Base-by-base conservation (phyloP, 1,140 invertebrate genomes). In the Drosophila persimilis region DNA sequence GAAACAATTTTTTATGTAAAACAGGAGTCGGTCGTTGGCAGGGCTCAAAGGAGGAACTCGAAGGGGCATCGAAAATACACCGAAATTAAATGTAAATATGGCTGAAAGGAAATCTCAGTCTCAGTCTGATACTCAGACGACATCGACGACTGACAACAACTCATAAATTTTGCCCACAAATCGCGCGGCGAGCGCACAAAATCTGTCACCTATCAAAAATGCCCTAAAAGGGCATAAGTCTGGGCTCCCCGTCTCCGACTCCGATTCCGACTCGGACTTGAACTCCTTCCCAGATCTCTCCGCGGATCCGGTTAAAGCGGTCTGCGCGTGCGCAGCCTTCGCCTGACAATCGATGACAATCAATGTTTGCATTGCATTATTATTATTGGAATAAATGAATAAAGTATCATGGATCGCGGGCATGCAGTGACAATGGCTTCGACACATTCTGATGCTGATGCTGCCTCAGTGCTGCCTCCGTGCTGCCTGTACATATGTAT, bases 321-420 rank as follows among this genome's bases (percentile, higher is more conserved):
- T 69, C 48, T 69, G 83, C 83, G 84, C 80, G 83, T 86, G 73
- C 70, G 73, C 71, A 74, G 66, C 71, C 70, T 64, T 66, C 64
- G 59, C 29, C 65, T 84, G 76, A 89, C 84, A 89, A 89, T 89
- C 85, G 84, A 89, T 89, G 84, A 89, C 85, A 89, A 89, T 89
- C 84, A 89, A 89, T 90, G 81, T 90, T 90, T 90, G 88, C 88
- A 90, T 90, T 90, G 88, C 88, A 90, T 90, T 90, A 89, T 89
- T 89, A 89, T 90, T 90, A 90, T 90, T 90, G 86, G 88, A 90
- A 90, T 90, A 90, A 88, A 90, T 90, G 88, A 90, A 90, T 90
- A 90, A 90, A 90, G 79, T 88, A 90, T 88, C 88, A 44, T 75
- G 59, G 46, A 74, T 64, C 71, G 54, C 59, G 66, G 71, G 78